phyloP scores from a whole-genome alignment of 2,113 vertebrate species.

The Barbus barbus region DNA sequence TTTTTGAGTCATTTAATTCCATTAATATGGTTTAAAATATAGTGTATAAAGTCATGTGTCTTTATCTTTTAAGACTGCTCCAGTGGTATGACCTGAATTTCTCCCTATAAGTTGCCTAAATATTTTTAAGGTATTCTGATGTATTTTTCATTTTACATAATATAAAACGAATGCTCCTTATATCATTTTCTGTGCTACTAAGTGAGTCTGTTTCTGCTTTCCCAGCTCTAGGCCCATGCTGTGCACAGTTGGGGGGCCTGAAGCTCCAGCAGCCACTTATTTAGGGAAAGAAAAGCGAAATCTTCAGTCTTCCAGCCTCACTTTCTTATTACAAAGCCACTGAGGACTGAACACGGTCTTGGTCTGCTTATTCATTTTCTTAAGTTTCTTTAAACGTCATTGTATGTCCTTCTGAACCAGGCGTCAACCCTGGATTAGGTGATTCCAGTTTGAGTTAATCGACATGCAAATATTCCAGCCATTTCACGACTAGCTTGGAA shows the following conservation, averaged over 20 bases:
- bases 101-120: not conserved
- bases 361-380: not conserved
- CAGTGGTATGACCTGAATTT: not conserved
- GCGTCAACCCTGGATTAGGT: not conserved
- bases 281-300: conserved; percentile 21
- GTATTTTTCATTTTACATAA: not conserved
- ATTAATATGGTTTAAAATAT: not conserved
- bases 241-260: conserved; percentile 40
- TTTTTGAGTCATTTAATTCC: not conserved
- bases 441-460: not conserved
- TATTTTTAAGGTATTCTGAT: conserved; percentile 4
- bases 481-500: not conserved
- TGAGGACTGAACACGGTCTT: not conserved
- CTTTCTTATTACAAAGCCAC: conserved; percentile 20
- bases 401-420: not conserved
- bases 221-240: conserved; percentile 35
- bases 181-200: not conserved
- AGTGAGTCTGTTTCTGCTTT: conserved; percentile 12
- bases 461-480: not conserved
- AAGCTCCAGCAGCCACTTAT: conserved; percentile 16
- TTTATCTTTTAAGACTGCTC: not conserved
- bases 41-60: not conserved
- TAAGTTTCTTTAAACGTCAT: not conserved
- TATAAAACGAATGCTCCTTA: not conserved
- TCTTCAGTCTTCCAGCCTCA: conserved; percentile 15